These are phyloP conservation scores for Drosophila miranda DNA, from an alignment of 1,140 invertebrate genomes.

Conservation along the genomic window DNA sequence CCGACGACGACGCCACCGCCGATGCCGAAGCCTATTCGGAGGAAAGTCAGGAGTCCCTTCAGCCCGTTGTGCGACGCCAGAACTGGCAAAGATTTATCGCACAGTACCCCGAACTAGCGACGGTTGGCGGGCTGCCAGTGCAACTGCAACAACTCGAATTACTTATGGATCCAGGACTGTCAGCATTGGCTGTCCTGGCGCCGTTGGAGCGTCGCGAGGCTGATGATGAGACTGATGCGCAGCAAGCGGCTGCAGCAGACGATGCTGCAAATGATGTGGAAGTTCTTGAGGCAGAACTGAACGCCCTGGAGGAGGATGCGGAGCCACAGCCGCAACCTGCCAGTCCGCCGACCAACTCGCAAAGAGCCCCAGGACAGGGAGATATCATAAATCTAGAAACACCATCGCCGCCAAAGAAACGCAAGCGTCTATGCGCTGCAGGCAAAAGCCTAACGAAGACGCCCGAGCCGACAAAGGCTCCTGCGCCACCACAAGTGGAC, in stretches of 20 bases:
- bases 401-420: conserved; percentile 71
- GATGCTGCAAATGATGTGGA: too few relatives aligned
- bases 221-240: too few relatives aligned
- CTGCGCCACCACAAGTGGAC: conserved; percentile 60
- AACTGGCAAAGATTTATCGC: not conserved
- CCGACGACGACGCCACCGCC: not conserved
- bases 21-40: conserved; percentile 5
- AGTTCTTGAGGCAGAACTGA: not conserved
- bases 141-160: too few relatives aligned
- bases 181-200: too few relatives aligned
- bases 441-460: not conserved
- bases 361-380: not conserved
- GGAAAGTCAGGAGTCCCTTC: conserved; percentile 15
- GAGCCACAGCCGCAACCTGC: not conserved
- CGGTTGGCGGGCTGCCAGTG: not conserved
- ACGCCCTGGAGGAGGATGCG: not conserved
- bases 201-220: too few relatives aligned
- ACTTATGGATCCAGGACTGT: too few relatives aligned
- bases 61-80: conserved; percentile 2
- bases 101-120: not conserved
- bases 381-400: conserved; percentile 39
- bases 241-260: too few relatives aligned
- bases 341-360: conserved; percentile 14
- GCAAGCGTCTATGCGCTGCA: conserved; percentile 50
- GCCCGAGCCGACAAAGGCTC: conserved; percentile 15